A percentile compares a stretch with the other conserved stretches of the same genome.
These are phyloP conservation scores for Psittacula cyanocephala DNA, from an alignment of 2,113 vertebrate species.

Conservation along the genomic window DNA sequence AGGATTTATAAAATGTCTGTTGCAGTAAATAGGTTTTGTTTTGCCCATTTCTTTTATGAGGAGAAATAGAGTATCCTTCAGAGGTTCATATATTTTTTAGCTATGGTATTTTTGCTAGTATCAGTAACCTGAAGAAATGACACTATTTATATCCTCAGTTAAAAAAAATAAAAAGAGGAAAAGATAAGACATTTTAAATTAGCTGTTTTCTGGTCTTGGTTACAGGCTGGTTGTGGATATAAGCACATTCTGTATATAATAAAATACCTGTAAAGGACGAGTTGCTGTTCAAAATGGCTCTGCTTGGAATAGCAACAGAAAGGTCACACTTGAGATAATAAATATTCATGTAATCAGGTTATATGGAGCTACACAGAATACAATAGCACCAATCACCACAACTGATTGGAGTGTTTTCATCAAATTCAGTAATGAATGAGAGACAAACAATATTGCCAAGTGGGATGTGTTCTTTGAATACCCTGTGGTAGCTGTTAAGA, in stretches of 20 bases:
- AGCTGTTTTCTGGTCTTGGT: neutral
- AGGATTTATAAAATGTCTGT: neutral
- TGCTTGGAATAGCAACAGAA: conserved; percentile 1
- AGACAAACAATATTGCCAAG: neutral
- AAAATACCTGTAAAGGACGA: neutral
- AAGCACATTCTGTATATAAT: neutral
- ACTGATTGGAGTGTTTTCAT: conserved; percentile 39
- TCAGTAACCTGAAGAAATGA: neutral
- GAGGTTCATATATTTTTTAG: neutral
- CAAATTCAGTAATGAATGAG: neutral
- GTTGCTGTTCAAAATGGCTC: neutral
- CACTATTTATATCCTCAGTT: neutral
- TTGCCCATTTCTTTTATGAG: neutral
- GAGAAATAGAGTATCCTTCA: neutral
- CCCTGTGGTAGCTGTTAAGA: neutral
- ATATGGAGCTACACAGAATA: conserved; percentile 1
- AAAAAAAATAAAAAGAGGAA: neutral
- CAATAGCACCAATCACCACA: conserved; percentile 16
- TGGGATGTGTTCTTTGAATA: neutral
- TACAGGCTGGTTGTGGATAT: neutral
- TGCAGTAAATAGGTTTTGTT: neutral
- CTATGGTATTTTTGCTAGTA: neutral
- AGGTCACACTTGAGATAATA: conserved; percentile 24
- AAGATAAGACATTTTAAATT: neutral
- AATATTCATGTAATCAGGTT: conserved; percentile 67